Percentiles rank a stretch among this genome's conserved stretches.
Evolutionary conservation across 1,140 invertebrate species (phyloP).

Genomic region (Pomacea maculata): DNA sequence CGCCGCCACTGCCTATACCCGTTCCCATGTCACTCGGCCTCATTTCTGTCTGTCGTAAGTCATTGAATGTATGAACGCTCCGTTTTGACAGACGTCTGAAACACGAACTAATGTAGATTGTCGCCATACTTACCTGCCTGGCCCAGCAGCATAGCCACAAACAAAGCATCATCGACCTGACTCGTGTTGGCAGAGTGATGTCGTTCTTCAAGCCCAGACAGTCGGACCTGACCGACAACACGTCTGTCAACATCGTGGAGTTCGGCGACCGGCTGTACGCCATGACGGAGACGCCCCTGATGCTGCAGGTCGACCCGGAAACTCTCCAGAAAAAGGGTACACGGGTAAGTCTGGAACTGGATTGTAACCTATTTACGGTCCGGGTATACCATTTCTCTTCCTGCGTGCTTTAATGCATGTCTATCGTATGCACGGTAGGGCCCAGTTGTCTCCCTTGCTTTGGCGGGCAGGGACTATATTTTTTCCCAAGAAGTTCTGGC

Average conservation of each 20-base stretch:
- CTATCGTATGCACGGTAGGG: neutral
- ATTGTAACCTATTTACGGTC: neutral
- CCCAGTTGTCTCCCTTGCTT: too few relatives aligned
- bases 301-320: conserved; percentile 24
- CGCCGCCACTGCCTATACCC: too few relatives aligned
- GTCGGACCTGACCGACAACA: conserved; percentile 27
- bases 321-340: conserved; percentile 11
- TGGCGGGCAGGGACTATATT: too few relatives aligned
- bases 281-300: conserved; percentile 26
- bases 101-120: too few relatives aligned
- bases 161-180: too few relatives aligned
- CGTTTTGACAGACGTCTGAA: too few relatives aligned
- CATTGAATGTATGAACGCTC: too few relatives aligned
- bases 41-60: too few relatives aligned
- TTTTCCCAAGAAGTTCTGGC: too few relatives aligned
- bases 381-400: neutral
- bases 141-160: too few relatives aligned
- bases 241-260: conserved; percentile 30
- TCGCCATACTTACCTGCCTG: too few relatives aligned
- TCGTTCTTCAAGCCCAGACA: conserved; percentile 1
- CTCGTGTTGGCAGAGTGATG: conserved; percentile 3
- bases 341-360: neutral
- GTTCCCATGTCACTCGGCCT: too few relatives aligned
- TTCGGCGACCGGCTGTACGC: conserved; percentile 32
- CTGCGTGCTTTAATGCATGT: neutral